Evolutionary conservation across 1,140 invertebrate genomes (phyloP).

Genomic region (Hyposmocoma kahamanoa): DNA sequence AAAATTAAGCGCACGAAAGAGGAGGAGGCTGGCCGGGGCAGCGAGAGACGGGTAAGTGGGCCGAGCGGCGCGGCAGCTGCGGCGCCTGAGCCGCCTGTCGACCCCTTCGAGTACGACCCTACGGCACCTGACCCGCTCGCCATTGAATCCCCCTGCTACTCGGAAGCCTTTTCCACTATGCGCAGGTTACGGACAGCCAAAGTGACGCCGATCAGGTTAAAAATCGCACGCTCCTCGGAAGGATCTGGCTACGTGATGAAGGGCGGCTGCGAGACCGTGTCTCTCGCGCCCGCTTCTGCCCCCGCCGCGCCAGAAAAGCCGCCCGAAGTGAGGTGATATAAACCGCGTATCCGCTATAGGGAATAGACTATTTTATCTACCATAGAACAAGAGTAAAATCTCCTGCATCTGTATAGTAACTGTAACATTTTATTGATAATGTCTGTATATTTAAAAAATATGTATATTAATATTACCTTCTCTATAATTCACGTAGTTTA

Average conservation of each 20-base stretch:
- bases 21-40: conserved; percentile 31
- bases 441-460: conserved; percentile 33
- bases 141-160: conserved; percentile 61
- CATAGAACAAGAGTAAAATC: conserved; percentile 25
- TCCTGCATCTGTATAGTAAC: conserved; percentile 33
- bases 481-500: conserved; percentile 38
- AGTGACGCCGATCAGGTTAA: conserved; percentile 86
- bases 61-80: conserved; percentile 32
- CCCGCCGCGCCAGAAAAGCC: conserved; percentile 30
- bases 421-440: conserved; percentile 24
- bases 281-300: conserved; percentile 39
- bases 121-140: conserved; percentile 57
- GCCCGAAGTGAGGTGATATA: conserved; percentile 89
- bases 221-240: conserved; percentile 84
- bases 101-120: conserved; percentile 68
- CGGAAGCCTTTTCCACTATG: conserved; percentile 54
- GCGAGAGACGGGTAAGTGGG: conserved; percentile 16
- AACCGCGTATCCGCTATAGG: conserved; percentile 18
- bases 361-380: conserved; percentile 11
- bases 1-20: conserved; percentile 61
- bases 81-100: conserved; percentile 41
- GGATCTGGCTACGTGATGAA: conserved; percentile 80
- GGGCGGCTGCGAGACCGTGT: conserved; percentile 21
- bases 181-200: conserved; percentile 78
- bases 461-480: conserved; percentile 25